Conservation (phyloP, 92 coral and sea anemone species). For the Epizoanthus rinbou region DNA sequence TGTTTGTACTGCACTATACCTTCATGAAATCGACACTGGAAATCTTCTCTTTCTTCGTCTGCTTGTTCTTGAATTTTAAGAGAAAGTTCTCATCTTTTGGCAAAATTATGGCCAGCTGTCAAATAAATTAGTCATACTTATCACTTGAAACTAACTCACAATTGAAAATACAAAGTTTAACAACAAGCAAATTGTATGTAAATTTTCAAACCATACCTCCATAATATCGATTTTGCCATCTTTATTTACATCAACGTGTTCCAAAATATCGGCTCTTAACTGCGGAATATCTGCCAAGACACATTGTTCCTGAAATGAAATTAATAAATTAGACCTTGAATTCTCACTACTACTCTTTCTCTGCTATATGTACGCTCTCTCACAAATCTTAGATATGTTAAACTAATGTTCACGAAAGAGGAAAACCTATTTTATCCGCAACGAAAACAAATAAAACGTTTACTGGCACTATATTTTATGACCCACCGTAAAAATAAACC, state of each 20-base stretch:
- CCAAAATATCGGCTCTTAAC: slow-evolving; percentile 9
- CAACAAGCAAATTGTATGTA: neutral
- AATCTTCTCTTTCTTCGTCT: slow-evolving; percentile 11
- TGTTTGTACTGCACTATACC: neutral
- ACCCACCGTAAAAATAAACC: no score
- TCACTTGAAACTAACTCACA: neutral
- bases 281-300: slow-evolving; percentile 1
- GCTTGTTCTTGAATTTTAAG: slow-evolving; percentile 9
- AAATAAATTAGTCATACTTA: neutral
- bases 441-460: no score
- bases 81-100: slow-evolving; percentile 38
- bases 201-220: neutral
- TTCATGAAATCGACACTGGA: slow-evolving; percentile 37
- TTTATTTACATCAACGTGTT: slow-evolving; percentile 34
- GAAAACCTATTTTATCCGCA: no score
- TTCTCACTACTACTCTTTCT: no score
- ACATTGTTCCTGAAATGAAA: neutral
- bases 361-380: no score
- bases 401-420: no score
- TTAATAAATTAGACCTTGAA: no score
- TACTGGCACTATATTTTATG: no score
- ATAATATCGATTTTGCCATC: slow-evolving; percentile 40
- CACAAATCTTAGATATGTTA: no score
- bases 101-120: slow-evolving; percentile 37
- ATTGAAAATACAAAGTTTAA: neutral